These are phyloP conservation scores for Phengaris arion DNA, from an alignment of 2,888 invertebrate genomes.

Conservation along the genomic window DNA sequence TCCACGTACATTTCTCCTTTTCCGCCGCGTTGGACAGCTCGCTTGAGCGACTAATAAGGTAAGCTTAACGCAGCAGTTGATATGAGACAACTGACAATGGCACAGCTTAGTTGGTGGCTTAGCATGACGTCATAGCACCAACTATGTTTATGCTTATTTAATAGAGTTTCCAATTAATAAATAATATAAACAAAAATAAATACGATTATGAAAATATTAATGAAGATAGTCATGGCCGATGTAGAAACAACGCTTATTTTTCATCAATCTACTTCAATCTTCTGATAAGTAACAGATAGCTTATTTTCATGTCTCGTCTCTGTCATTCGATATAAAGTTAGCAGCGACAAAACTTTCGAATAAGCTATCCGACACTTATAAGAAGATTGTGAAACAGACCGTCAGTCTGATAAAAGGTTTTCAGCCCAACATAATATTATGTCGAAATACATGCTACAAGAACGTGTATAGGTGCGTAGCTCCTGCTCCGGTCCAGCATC, in stretches of 20 bases:
- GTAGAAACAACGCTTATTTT: background rate
- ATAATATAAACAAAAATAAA: background rate
- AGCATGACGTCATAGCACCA: background rate
- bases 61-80: background rate
- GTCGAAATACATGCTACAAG: too few relatives aligned
- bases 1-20: background rate
- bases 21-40: constrained; percentile 13
- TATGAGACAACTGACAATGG: background rate
- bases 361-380: too few relatives aligned
- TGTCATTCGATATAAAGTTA: too few relatives aligned
- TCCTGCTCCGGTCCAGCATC: too few relatives aligned
- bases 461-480: too few relatives aligned
- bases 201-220: background rate
- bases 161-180: background rate
- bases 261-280: too few relatives aligned
- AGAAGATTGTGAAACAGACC: too few relatives aligned
- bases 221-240: background rate
- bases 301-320: too few relatives aligned
- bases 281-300: too few relatives aligned
- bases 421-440: too few relatives aligned
- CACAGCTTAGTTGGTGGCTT: background rate
- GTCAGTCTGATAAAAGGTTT: too few relatives aligned
- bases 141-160: background rate
- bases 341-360: too few relatives aligned
- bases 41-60: background rate